Evolutionary conservation across 2,888 invertebrate genomes (phyloP), one percentile per base, ranked within the genome.

Genomic region (Trachelus stipa): DNA sequence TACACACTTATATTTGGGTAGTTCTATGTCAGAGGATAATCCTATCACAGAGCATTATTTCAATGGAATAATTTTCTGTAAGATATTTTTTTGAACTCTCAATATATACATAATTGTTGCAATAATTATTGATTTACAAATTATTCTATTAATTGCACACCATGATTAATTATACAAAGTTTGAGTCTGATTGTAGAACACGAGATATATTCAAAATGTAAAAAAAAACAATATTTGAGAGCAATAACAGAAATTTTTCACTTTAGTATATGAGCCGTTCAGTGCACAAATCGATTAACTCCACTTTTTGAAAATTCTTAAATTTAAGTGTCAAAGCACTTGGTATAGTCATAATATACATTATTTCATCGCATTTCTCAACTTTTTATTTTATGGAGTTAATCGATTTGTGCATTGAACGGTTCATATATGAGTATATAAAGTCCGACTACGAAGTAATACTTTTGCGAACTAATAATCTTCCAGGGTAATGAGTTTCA

Each of bases 401-500:
- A n/a, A n/a, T n/a, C n/a, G n/a, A n/a, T n/a, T n/a, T n/a, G n/a
- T n/a, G n/a, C n/a, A n/a, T n/a, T n/a, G n/a, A n/a, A n/a, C n/a
- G n/a, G n/a, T n/a, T n/a, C n/a, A n/a, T n/a, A 56, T 56, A 9
- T 76, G 34, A 9, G 1, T 33, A 71, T 0, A 71, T 33, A 34
- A 33, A 30, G 9, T 30, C 31, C 23, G 23, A 34, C 11, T 71
- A 30, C 30, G 11, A 71, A 11, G 31, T 33, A 71, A 68, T 75
- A 23, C 35, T 75, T 74, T 37, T 35, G 76, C 82, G 78, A 84
- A 85, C 71, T 75, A 80, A 79, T 79, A 78, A 76, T 40, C 77
- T 33, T 56, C 34, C 68, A 76, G 71, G 15, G 37, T 74, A 40
- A 15, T 23, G 56, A 56, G 23, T 56, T 23, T 56, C 23, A 6